These are phyloP conservation scores for Vombatus ursinus DNA, from an alignment of 2,113 vertebrate genomes.

Conservation along the genomic window DNA sequence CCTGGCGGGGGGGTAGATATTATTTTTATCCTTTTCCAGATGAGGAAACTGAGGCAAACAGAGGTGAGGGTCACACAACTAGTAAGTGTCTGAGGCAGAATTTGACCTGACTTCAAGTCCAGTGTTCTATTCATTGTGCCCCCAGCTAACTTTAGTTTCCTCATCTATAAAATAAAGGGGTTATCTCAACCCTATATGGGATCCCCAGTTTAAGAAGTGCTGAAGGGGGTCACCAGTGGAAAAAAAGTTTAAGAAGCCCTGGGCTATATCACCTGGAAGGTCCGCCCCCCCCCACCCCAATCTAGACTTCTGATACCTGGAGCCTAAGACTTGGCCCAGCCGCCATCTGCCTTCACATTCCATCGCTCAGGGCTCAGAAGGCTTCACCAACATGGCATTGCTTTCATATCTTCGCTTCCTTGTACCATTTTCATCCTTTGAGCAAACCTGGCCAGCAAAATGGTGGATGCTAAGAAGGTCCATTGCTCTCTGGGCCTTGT, in stretches of 20 bases:
- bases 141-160: background rate
- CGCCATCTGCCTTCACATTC: background rate
- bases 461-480: background rate
- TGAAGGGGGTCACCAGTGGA: too few species aligned
- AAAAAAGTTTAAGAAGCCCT: too few species aligned
- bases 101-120: background rate
- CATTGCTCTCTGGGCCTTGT: background rate
- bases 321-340: background rate
- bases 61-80: background rate
- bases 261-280: background rate
- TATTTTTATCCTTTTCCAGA: background rate
- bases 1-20: too few species aligned
- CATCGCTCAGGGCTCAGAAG: background rate
- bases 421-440: background rate
- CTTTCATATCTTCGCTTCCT: constrained; percentile 2
- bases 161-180: background rate
- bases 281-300: too few species aligned
- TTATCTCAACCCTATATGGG: background rate
- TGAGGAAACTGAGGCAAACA: background rate
- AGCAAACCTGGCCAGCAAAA: background rate
- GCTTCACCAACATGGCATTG: background rate
- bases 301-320: background rate
- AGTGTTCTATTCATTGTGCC: background rate
- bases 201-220: too few species aligned
- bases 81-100: background rate